Percentiles rank a stretch among this genome's conserved stretches.
phyloP scores from a whole-genome alignment of 2,888 invertebrate species.

The Apodemia hepburni region DNA sequence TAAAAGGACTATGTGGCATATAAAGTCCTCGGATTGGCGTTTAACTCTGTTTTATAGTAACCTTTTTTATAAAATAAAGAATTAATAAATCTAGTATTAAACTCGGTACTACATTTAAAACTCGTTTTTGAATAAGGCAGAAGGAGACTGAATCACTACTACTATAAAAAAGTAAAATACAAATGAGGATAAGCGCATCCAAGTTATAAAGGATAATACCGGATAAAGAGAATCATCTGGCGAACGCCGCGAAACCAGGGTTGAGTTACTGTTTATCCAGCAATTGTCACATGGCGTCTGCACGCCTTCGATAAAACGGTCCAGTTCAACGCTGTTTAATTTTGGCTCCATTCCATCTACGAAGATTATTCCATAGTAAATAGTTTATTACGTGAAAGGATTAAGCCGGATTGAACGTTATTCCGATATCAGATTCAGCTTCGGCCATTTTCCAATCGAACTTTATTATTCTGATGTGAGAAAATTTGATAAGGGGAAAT shows the following conservation, averaged over 20 bases:
- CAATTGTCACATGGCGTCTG: slow-evolving; percentile 27
- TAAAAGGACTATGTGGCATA: too few relatives aligned
- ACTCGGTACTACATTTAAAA: too few relatives aligned
- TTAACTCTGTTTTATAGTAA: too few relatives aligned
- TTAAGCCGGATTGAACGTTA: slow-evolving; percentile 30
- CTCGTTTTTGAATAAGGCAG: too few relatives aligned
- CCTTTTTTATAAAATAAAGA: too few relatives aligned
- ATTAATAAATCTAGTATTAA: too few relatives aligned
- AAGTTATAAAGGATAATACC: background rate
- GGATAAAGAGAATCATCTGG: slow-evolving; percentile 3
- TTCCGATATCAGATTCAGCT: slow-evolving; percentile 18
- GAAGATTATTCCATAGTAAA: slow-evolving; percentile 23
- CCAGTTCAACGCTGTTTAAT: slow-evolving; percentile 21
- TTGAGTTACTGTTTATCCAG: slow-evolving; percentile 16
- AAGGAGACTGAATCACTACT: too few relatives aligned
- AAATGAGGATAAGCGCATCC: background rate
- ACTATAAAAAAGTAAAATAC: background rate
- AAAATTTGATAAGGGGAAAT: slow-evolving; percentile 6
- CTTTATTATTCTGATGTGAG: slow-evolving; percentile 14
- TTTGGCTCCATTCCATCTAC: slow-evolving; percentile 26
- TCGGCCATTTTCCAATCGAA: slow-evolving; percentile 11
- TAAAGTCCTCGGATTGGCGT: too few relatives aligned
- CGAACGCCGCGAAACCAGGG: slow-evolving; percentile 1
- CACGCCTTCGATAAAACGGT: slow-evolving; percentile 23
- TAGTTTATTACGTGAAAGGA: slow-evolving; percentile 23